These are phyloP conservation scores for Columba guinea DNA, from an alignment of 2,797 vertebrate genomes.

Conservation along the genomic window DNA sequence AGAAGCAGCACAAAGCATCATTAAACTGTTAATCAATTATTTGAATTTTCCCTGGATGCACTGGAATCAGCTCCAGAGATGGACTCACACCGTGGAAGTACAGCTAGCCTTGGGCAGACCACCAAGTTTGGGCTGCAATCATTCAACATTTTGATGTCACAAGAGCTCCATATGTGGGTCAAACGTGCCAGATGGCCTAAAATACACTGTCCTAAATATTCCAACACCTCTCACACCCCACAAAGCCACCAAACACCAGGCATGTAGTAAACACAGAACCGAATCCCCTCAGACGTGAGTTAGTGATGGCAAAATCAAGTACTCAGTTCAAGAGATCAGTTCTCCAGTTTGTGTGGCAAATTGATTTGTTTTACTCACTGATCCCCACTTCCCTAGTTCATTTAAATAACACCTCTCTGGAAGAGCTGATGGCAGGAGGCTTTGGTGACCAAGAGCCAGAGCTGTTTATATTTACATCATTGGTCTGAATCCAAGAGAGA, in stretches of 20 bases:
- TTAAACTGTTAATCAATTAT: neutral
- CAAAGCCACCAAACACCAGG: neutral
- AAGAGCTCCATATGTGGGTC: conserved; percentile 28
- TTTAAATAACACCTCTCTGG: conserved; percentile 3
- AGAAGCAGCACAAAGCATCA: neutral
- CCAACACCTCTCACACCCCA: neutral
- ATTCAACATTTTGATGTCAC: neutral
- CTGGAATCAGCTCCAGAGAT: neutral
- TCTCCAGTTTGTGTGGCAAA: neutral
- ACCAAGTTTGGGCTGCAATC: neutral
- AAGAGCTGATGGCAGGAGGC: conserved; percentile 20
- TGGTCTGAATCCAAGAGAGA: conserved; percentile 57
- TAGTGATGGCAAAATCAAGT: neutral
- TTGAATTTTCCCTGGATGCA: neutral
- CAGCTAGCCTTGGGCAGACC: neutral
- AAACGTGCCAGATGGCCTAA: conserved; percentile 41
- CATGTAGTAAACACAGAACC: neutral
- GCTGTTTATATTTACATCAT: conserved; percentile 43
- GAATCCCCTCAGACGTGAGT: neutral
- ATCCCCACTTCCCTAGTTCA: conserved; percentile 4
- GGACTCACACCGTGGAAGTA: neutral
- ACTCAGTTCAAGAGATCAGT: neutral
- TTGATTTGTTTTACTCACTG: conserved; percentile 36
- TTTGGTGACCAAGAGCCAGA: conserved; percentile 22
- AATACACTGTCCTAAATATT: conserved; percentile 24